phyloP scores from a whole-genome alignment of 30 jellyfish, hydroid and myxozoan genomes.

The Clytia hemisphaerica region DNA sequence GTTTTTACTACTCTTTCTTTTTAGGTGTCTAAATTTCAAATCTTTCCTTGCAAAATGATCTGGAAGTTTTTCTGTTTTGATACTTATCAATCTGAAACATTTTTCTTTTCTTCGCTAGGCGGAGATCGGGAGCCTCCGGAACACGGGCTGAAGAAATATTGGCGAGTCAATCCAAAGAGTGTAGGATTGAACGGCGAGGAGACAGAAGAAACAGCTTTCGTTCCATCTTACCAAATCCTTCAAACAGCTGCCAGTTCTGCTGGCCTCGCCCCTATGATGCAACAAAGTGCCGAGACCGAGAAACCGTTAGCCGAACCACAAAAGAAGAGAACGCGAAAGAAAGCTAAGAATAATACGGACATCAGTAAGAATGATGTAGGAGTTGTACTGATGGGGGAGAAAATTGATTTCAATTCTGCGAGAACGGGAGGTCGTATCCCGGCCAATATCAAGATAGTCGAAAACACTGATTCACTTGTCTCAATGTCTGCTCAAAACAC shows the following conservation, averaged over 20 bases:
- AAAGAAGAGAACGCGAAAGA: slow-evolving; percentile 23
- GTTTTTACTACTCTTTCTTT: too few species aligned
- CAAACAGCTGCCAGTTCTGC: slow-evolving; percentile 98
- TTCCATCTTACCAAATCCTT: slow-evolving; percentile 64
- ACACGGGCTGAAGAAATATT: slow-evolving; percentile 78
- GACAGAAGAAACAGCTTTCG: slow-evolving; percentile 27
- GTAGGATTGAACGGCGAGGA: slow-evolving; percentile 20
- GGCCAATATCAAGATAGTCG: too few species aligned
- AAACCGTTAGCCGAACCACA: not conserved
- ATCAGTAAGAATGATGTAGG: not conserved
- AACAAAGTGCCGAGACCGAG: not conserved
- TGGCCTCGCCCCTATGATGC: slow-evolving; percentile 87
- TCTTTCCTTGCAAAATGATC: too few species aligned
- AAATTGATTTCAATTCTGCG: too few species aligned
- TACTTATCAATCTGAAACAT: too few species aligned
- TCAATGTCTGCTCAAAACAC: too few species aligned
- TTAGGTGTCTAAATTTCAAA: too few species aligned
- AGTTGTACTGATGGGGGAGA: too few species aligned
- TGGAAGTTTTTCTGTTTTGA: too few species aligned
- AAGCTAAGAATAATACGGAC: not conserved
- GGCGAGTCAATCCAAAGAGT: slow-evolving; percentile 84
- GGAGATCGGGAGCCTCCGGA: slow-evolving; percentile 99
- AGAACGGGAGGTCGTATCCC: too few species aligned
- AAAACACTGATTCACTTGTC: too few species aligned
- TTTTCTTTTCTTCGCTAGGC: too few species aligned